These are phyloP conservation scores for Drosophila monieri DNA, from an alignment of 2,888 invertebrate genomes.

Conservation along the genomic window DNA sequence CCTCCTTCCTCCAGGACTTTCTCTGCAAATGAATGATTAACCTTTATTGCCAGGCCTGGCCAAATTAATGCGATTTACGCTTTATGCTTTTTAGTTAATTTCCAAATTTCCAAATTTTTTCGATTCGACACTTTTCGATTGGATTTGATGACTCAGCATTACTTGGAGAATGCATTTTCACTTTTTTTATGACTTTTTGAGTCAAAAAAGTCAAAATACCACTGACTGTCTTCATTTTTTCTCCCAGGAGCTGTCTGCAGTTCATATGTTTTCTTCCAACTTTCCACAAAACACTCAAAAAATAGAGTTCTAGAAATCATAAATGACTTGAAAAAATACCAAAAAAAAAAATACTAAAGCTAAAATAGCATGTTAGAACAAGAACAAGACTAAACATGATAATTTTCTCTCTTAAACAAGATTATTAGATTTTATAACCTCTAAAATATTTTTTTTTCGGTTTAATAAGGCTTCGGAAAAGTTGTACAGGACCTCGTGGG, in stretches of 20 bases:
- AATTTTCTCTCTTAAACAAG: too few species aligned
- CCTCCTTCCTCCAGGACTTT: background rate
- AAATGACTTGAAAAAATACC: too few species aligned
- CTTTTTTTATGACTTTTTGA: background rate
- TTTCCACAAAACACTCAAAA: background rate
- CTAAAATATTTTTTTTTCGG: background rate
- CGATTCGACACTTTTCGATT: constrained; percentile 2
- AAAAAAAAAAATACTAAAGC: too few species aligned
- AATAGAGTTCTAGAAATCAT: background rate
- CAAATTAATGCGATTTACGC: constrained; percentile 63
- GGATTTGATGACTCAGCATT: background rate
- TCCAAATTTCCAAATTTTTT: too few species aligned
- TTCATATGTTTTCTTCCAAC: constrained; percentile 7
- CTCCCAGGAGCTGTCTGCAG: constrained; percentile 8
- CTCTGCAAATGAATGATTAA: constrained; percentile 30
- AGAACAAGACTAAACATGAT: too few species aligned
- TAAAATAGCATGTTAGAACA: too few species aligned
- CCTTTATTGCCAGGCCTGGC: constrained; percentile 35
- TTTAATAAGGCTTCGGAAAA: constrained; percentile 4
- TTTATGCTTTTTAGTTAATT: constrained; percentile 52
- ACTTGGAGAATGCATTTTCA: background rate
- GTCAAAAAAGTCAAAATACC: background rate
- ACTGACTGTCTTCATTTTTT: background rate
- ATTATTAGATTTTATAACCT: background rate
- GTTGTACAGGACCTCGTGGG: background rate